Evolutionary conservation across 1,140 invertebrate genomes (phyloP), one percentile per base, ranked within the genome.

Genomic region (Wasmannia auropunctata): DNA sequence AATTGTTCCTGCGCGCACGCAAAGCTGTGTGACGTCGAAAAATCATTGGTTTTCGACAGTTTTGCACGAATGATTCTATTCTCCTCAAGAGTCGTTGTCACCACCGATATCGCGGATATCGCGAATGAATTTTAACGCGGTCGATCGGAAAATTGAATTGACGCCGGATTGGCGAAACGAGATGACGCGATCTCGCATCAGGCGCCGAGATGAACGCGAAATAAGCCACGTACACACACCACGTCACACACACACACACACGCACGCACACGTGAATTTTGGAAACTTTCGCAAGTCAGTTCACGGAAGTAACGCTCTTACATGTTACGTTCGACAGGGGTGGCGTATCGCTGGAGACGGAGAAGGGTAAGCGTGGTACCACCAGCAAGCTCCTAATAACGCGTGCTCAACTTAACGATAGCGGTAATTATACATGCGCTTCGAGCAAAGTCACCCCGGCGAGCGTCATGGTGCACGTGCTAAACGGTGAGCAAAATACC

Each of bases 301-400:
- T 80, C n/a, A 31, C 28, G 63, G 37, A 22, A 85, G 67, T 87
- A 67, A 86, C 43, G 19, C 63, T 34, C 46, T 85, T 60, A 62
- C 37, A 25, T 79, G 43, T 76, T 65, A 65, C 67, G 19, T 58
- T 90, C 51, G 54, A 63, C 90, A 94, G 98, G 63, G 97, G 97
- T 22, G 98, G 98, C 5, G 98, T 99, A 90, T 98, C 97, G 90
- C 95, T 99, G 85, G 98, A 98, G 94, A 98, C 98, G 6, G 98
- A 98, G 95, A 98, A 98, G 95, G 98, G 97, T 1, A 97, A 98
- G 91, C 96, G 96, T 2, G 97, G 97, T 14, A 98, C 98, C 28
- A 98, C 97, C 56, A 98, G 98, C 94, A 98, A 98, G 92, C 95
- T 99, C 76, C 96, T 98, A 92, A 97, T 99, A 87, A 98, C 98